phyloP scores from a whole-genome alignment of 2,113 vertebrate species.

The Laterallus jamaicensis region DNA sequence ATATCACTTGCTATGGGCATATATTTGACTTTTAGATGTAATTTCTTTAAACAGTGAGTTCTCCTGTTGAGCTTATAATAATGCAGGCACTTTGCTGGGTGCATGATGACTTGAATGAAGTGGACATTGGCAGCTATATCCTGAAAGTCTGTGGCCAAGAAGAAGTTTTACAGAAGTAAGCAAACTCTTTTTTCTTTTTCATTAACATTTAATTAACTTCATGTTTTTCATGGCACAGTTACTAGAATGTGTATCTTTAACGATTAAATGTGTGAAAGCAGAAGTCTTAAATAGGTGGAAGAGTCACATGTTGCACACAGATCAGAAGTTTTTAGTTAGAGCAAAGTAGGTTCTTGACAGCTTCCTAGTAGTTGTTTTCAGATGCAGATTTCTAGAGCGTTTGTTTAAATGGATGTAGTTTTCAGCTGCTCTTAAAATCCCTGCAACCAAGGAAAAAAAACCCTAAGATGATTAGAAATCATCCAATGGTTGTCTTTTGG shows the following conservation, averaged over 20 bases:
- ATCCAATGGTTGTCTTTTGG: neutral
- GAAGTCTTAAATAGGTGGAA: neutral
- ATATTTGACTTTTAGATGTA: conserved; percentile 8
- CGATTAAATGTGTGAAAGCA: neutral
- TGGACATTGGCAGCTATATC: conserved; percentile 93
- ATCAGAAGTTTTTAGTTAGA: neutral
- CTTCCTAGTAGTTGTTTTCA: neutral
- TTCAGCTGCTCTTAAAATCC: neutral
- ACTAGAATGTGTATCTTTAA: neutral
- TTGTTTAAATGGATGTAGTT: neutral
- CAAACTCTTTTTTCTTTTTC: conserved; percentile 12
- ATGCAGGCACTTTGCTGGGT: conserved; percentile 98
- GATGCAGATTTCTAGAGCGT: neutral
- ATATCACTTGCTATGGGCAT: neutral
- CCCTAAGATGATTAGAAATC: neutral
- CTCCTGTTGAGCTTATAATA: conserved; percentile 95
- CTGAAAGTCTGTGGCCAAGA: conserved; percentile 97
- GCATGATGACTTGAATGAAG: conserved; percentile 94
- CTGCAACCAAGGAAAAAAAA: neutral
- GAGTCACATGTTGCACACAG: neutral
- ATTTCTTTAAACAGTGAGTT: conserved; percentile 85
- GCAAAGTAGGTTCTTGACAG: neutral
- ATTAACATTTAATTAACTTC: neutral
- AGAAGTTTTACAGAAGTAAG: conserved; percentile 97
- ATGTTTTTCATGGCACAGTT: neutral